Percentiles rank a stretch among this genome's conserved stretches.
These are phyloP conservation scores for Gymnobelideus leadbeateri DNA, from an alignment of 2,113 vertebrate species.

Conservation along the genomic window DNA sequence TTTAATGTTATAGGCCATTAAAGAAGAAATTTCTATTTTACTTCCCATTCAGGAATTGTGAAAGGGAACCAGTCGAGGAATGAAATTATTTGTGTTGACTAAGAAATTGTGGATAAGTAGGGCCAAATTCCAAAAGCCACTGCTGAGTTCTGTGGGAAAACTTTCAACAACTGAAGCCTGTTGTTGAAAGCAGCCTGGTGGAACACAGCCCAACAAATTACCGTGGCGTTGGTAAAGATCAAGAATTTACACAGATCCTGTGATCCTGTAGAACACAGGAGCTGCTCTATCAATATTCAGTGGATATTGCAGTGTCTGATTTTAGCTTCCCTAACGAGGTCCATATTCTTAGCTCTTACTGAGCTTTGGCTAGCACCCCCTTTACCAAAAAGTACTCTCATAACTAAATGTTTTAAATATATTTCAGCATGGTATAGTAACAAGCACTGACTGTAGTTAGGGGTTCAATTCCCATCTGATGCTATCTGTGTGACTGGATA, in stretches of 20 bases:
- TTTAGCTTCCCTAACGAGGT: background rate
- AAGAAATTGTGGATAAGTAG: background rate
- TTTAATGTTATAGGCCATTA: background rate
- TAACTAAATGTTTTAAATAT: no score
- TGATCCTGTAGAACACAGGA: background rate
- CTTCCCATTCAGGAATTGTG: background rate
- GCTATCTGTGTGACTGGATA: no score
- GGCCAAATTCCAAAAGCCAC: background rate
- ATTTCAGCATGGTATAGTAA: no score
- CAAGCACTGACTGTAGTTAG: no score
- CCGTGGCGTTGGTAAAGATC: background rate
- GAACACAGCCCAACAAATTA: background rate
- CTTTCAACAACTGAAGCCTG: background rate
- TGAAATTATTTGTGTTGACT: background rate
- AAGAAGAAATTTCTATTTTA: background rate
- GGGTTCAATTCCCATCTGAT: no score
- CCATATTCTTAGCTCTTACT: background rate
- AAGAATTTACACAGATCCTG: background rate
- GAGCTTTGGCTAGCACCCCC: background rate
- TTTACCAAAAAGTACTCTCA: background rate
- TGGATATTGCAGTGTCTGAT: background rate
- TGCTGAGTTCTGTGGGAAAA: background rate
- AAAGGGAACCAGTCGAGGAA: background rate
- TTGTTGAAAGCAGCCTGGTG: background rate
- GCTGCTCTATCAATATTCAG: background rate